Conservation (phyloP, 2,113 vertebrate species). For the Corydoras maculifer region DNA sequence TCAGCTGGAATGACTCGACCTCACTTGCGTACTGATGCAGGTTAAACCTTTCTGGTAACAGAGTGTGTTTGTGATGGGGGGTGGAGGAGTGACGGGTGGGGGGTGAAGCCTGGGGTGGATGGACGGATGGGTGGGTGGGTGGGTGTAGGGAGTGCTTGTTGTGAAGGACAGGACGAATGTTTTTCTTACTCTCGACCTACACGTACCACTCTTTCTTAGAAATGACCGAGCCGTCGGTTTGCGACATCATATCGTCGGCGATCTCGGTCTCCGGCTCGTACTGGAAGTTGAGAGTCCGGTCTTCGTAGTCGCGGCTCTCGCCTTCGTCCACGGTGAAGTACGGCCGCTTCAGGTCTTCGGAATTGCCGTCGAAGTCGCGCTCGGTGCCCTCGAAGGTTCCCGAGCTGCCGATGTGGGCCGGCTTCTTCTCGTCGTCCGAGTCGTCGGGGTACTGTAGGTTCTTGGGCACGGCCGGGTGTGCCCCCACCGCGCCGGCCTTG, state of each 20-base stretch:
- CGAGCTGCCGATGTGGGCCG: slow-evolving; percentile 73
- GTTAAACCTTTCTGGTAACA: slow-evolving; percentile 51
- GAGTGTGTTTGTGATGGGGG: slow-evolving; percentile 50
- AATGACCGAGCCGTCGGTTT: slow-evolving; percentile 98
- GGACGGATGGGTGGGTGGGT: slow-evolving; percentile 27
- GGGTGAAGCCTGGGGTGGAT: slow-evolving; percentile 18
- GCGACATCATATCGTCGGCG: slow-evolving; percentile 94
- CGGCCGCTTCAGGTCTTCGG: slow-evolving; percentile 90
- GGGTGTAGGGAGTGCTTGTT: slow-evolving; percentile 38
- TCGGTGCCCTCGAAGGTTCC: slow-evolving; percentile 64
- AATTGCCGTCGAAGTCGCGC: slow-evolving; percentile 75
- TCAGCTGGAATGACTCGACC: slow-evolving; percentile 45
- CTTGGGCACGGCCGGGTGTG: slow-evolving; percentile 84
- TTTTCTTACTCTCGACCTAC: slow-evolving; percentile 59
- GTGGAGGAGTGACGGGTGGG: slow-evolving; percentile 33
- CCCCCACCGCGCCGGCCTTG: slow-evolving; percentile 78
- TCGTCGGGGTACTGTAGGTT: slow-evolving; percentile 93
- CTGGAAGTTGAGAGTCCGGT: slow-evolving; percentile 92
- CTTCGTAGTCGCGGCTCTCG: slow-evolving; percentile 79
- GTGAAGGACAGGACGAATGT: slow-evolving; percentile 42
- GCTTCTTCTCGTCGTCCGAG: slow-evolving; percentile 94
- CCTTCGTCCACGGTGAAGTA: slow-evolving; percentile 97
- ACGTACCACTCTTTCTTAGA: slow-evolving; percentile 99
- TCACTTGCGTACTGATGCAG: slow-evolving; percentile 50
- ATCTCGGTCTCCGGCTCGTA: slow-evolving; percentile 91